phyloP scores from a whole-genome alignment of 2,888 invertebrate species.

The Lamellibrachia satsuma region DNA sequence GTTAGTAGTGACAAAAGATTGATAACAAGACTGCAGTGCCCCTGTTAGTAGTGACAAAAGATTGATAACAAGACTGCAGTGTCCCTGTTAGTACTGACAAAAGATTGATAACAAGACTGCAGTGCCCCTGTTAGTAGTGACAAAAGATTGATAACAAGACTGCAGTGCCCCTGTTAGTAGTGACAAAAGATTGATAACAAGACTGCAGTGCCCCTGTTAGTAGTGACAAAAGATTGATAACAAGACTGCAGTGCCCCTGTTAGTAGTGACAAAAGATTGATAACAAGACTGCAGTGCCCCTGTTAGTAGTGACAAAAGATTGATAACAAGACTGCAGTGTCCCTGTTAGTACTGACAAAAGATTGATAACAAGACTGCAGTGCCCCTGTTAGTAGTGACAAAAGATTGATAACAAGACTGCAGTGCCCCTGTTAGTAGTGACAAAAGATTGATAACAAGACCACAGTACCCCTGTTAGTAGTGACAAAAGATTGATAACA shows the following conservation, averaged over 20 bases:
- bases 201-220: not conserved
- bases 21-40: not conserved
- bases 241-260: not conserved
- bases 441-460: too few species aligned
- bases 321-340: too few species aligned
- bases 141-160: too few species aligned
- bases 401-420: too few species aligned
- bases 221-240: not conserved
- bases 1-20: not conserved
- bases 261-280: not conserved
- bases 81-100: not conserved
- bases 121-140: not conserved
- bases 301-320: not conserved
- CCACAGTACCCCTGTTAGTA: not conserved
- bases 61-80: too few species aligned
- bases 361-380: too few species aligned
- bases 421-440: not conserved
- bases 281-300: not conserved
- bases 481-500: too few species aligned
- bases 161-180: not conserved
- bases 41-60: not conserved
- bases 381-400: not conserved
- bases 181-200: too few species aligned
- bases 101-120: too few species aligned
- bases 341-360: not conserved